These are phyloP conservation scores for Moxostoma hubbsi DNA, from an alignment of 2,797 vertebrate genomes.

Conservation along the genomic window DNA sequence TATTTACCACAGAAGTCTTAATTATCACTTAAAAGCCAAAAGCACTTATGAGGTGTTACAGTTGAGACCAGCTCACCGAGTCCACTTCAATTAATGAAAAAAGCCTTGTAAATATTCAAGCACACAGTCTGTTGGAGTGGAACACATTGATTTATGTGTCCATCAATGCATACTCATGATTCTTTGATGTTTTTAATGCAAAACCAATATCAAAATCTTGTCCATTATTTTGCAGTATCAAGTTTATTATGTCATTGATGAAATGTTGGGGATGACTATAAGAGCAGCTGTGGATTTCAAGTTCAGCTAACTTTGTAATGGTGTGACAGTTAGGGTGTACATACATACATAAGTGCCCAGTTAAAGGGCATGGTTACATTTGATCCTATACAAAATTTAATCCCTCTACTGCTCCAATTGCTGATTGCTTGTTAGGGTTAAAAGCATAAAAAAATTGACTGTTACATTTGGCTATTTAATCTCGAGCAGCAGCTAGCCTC, in stretches of 20 bases:
- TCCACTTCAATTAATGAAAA: background rate
- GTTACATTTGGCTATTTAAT: no score
- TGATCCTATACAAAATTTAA: conserved; percentile 8
- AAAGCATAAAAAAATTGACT: no score
- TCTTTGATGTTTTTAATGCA: background rate
- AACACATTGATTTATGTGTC: conserved; percentile 17
- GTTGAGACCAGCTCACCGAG: no score
- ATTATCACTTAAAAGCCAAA: no score
- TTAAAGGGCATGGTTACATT: background rate
- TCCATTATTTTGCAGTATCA: background rate
- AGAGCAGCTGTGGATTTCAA: background rate
- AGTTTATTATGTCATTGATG: background rate
- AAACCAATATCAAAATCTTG: background rate
- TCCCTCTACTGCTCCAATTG: background rate
- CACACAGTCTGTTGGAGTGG: background rate
- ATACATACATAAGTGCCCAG: background rate
- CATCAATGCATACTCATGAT: background rate
- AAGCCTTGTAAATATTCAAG: background rate
- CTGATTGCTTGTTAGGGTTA: background rate
- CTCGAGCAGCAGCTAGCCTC: no score
- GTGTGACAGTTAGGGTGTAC: background rate
- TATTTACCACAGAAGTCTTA: no score
- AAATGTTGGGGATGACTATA: background rate
- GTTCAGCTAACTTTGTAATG: background rate
- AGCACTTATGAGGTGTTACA: no score